A percentile compares a stretch with the other conserved stretches of the same genome.
Evolutionary conservation across 2,113 vertebrate species (phyloP).

Genomic region (Zonotrichia leucophrys): DNA sequence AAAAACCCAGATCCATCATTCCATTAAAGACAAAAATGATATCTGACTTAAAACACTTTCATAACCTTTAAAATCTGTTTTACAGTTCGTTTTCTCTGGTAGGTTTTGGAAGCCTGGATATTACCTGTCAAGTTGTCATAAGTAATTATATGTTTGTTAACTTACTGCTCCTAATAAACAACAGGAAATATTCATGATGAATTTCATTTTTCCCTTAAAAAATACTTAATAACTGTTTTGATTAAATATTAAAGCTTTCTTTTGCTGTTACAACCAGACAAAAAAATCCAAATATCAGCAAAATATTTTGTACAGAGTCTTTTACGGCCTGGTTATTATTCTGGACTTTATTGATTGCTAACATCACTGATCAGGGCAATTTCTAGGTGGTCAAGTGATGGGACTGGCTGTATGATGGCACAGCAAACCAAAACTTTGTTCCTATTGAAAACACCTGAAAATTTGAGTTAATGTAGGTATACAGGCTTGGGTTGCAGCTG

Average conservation of each 20-base stretch:
- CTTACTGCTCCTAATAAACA: constrained; percentile 29
- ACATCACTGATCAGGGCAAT: not conserved
- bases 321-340: not conserved
- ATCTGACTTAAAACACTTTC: not conserved
- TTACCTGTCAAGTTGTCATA: constrained; percentile 26
- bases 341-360: not conserved
- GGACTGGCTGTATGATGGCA: not conserved
- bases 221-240: not conserved
- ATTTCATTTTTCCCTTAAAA: not conserved
- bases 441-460: not conserved
- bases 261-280: not conserved
- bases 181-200: not conserved
- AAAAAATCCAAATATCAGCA: not conserved
- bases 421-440: not conserved
- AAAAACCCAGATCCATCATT: not conserved
- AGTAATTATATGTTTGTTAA: constrained; percentile 25
- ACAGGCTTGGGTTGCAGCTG: not conserved
- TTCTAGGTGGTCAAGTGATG: not conserved
- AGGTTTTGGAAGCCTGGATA: not conserved
- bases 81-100: not conserved
- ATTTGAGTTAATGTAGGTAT: not conserved
- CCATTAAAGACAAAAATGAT: not conserved
- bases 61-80: not conserved
- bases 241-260: constrained; percentile 43
- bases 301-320: not conserved